These are phyloP conservation scores for Solea senegalensis DNA, from an alignment of 2,113 vertebrate genomes.

Conservation along the genomic window DNA sequence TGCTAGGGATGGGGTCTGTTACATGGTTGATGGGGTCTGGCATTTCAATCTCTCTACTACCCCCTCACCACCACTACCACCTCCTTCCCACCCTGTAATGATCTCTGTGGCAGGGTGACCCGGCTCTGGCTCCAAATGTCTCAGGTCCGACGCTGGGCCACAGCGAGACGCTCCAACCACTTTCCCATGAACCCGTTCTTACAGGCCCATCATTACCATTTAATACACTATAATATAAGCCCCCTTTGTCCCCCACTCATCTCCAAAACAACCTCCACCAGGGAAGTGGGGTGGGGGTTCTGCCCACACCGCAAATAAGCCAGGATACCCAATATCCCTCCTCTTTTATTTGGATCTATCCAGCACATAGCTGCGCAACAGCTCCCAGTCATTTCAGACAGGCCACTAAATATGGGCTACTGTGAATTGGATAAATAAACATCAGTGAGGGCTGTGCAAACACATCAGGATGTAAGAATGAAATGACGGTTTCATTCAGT, in stretches of 20 bases:
- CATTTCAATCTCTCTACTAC: slow-evolving; percentile 44
- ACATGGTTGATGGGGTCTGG: slow-evolving; percentile 68
- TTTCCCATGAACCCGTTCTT: slow-evolving; percentile 79
- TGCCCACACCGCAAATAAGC: slow-evolving; percentile 78
- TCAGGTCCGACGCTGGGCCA: slow-evolving; percentile 62
- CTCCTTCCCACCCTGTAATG: slow-evolving; percentile 68
- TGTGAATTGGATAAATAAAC: slow-evolving; percentile 73
- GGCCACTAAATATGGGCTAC: slow-evolving; percentile 78
- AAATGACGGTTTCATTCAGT: slow-evolving; percentile 50
- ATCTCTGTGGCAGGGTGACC: slow-evolving; percentile 80
- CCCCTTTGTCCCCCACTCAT: slow-evolving; percentile 52
- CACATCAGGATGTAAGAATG: slow-evolving; percentile 57
- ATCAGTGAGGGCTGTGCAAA: slow-evolving; percentile 35
- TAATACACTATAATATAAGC: slow-evolving; percentile 84
- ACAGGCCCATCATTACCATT: slow-evolving; percentile 82
- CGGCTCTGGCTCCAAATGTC: slow-evolving; percentile 70
- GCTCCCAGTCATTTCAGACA: slow-evolving; percentile 74
- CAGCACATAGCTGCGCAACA: slow-evolving; percentile 72
- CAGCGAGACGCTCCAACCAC: slow-evolving; percentile 76
- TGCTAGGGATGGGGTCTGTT: slow-evolving; percentile 14
- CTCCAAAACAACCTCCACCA: slow-evolving; percentile 73
- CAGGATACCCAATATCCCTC: slow-evolving; percentile 78
- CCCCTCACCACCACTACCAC: slow-evolving; percentile 31
- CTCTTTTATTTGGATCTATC: slow-evolving; percentile 70
- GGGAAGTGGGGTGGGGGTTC: slow-evolving; percentile 58